Evolutionary conservation across 2,113 vertebrate species (phyloP).

Genomic region (Plecotus auritus): DNA sequence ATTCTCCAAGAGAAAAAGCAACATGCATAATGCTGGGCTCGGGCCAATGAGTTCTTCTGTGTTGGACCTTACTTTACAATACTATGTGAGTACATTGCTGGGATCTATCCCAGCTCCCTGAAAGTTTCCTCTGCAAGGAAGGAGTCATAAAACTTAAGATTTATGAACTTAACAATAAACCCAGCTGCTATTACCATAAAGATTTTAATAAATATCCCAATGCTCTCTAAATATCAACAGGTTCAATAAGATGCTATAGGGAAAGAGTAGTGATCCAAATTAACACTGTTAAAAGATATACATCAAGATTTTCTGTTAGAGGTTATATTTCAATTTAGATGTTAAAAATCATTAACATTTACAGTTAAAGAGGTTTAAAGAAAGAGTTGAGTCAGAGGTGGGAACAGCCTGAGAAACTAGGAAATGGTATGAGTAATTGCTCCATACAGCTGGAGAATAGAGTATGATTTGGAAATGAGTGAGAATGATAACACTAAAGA

Average conservation of each 20-base stretch:
- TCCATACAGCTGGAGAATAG: neutral
- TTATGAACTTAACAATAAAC: neutral
- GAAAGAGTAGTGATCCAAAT: neutral
- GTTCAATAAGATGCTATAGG: neutral
- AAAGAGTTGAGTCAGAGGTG: neutral
- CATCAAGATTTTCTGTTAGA: neutral
- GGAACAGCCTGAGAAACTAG: neutral
- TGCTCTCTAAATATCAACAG: neutral
- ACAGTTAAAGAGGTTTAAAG: neutral
- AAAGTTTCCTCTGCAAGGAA: neutral
- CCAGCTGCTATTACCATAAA: neutral
- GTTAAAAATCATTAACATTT: neutral
- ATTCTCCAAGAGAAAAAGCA: neutral
- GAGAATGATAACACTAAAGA: neutral
- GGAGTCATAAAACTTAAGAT: neutral
- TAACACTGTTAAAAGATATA: neutral
- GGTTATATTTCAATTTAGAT: neutral
- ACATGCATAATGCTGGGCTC: neutral
- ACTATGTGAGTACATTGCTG: neutral
- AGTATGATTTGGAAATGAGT: accelerated
- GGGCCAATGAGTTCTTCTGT: neutral
- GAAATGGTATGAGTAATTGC: neutral
- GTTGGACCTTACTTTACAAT: neutral
- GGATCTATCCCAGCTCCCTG: neutral
- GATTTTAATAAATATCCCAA: neutral